Evolutionary conservation across 2,113 vertebrate genomes (phyloP), one percentile per base, ranked within the genome.

Genomic region (Strigops habroptila): DNA sequence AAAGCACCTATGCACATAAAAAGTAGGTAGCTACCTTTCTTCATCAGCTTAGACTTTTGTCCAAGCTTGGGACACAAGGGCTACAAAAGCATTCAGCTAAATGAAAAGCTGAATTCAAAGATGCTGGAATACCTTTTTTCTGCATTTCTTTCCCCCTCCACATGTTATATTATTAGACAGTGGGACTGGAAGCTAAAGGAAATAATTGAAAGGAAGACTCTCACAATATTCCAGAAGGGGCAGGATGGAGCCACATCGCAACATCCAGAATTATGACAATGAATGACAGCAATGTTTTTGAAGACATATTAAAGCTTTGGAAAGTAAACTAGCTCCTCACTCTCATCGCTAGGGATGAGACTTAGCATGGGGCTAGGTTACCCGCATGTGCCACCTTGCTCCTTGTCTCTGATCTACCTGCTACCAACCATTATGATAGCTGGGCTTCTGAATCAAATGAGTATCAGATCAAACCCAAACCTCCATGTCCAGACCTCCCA

Each of bases 71-170:
- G 78, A 94, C 86, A 71, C 51, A 65, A 74, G 64, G 30, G 82
- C 57, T 79, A 79, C 35, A 82, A 31, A 25, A 28, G 60, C 51
- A 86, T 73, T 86, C 73, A 93, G 46, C 21, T 57, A 84, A 86
- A 95, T 79, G 65, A 95, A 95, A 95, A 94, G 83, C 65, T 69
- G 86, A 89, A 95, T 84, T 94, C 83, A 93, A 80, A 93, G 27
- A 77, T 86, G 19, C 70, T 85, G 70, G 27, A 84, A 84, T 81
- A 84, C 35, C 21, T 71, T 92, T 94, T 70, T 76, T 64, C 73
- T 84, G 55, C 37, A 37, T 39, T 86, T 83, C 52, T 59, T 9
- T 10, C 25, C 35, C 35, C 51, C 27, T 84, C 69, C 30, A 44
- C 57, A 44, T 4, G n/a, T 88, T 65, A 39, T 63, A 80, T 77